Evolutionary conservation across 1,140 invertebrate species (phyloP), one percentile per base, ranked within the genome.

Genomic region (Drosophila ironensis): DNA sequence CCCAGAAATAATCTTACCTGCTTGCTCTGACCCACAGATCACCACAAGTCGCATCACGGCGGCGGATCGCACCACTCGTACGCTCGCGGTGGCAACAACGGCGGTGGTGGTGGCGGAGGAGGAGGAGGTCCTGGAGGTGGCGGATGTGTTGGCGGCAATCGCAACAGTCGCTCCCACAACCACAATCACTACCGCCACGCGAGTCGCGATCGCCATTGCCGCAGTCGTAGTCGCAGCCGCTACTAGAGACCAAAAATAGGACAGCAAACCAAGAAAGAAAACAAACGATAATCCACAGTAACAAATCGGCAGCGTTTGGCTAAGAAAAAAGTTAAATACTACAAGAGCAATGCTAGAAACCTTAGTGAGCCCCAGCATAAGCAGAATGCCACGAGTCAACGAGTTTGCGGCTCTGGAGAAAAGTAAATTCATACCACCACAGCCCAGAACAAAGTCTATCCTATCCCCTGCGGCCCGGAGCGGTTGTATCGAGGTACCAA

Each of bases 41-140:
- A 88, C 42, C 81, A 87, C 38, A 89, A 89, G 47, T 82, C 84
- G 22, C 88, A 88, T 57, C 88, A 87, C 25, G 61, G 81, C 4
- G 30, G 30, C 3, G n/a, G n/a, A n/a, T 60, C 56, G 25, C 56
- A 60, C 25, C 76, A 89, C 47, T 87, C 87, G 25, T 89, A 87
- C 42, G 88, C 88, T 46, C 88, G 81, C n/a, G 78, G 54, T 20
- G 70, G 75, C n/a, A n/a, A n/a, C n/a, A n/a, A n/a, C 9, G 68
- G 72, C 30, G 53, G 59, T 17, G 57, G 20, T 17, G 53, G 28
- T 0, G 28, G 53, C 8, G 22, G 50, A n/a, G 11, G 20, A 4
- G 50, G 35, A 1, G 50, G 51, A 4, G 25, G 24, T 1, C 12
- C 11, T 8, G 76, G 64, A 14, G 52, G 56, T 25, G 60, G 54